Evolutionary conservation across 2,888 invertebrate genomes (phyloP).

Genomic region (Polyploca ridens): DNA sequence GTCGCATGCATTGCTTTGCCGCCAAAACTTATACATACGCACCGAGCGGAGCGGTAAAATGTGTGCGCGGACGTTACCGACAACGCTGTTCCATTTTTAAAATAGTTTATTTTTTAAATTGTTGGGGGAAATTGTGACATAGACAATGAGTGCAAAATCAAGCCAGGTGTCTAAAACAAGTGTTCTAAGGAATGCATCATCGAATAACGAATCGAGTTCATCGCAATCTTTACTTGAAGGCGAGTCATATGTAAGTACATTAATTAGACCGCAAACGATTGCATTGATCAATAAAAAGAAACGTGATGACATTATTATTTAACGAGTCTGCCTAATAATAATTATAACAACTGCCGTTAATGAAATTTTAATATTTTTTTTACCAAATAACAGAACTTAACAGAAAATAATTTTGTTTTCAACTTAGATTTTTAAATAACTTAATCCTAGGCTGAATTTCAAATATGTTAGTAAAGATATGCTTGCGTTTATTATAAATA

Average conservation of each 20-base stretch:
- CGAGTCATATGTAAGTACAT: conserved; percentile 46
- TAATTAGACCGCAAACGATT: conserved; percentile 8
- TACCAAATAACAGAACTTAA: neutral
- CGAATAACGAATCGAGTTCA: conserved; percentile 19
- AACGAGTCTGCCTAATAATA: neutral
- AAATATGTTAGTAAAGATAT: too few relatives aligned
- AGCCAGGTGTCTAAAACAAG: conserved; percentile 11
- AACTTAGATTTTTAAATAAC: too few relatives aligned
- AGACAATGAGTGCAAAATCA: conserved; percentile 16
- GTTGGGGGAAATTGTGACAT: conserved; percentile 18
- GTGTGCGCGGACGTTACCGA: conserved; percentile 41
- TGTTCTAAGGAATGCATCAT: conserved; percentile 12
- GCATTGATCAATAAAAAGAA: neutral
- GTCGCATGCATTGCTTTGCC: conserved; percentile 47
- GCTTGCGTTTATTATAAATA: too few relatives aligned
- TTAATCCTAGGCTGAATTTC: too few relatives aligned
- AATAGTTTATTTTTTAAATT: conserved; percentile 22
- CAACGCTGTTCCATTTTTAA: conserved; percentile 30
- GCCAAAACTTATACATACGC: conserved; percentile 34
- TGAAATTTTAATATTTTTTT: too few relatives aligned
- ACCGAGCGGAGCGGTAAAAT: conserved; percentile 44
- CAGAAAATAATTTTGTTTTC: too few relatives aligned
- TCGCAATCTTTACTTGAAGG: conserved; percentile 40
- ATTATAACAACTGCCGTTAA: too few relatives aligned
- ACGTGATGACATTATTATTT: neutral